Conservation (phyloP, 2,888 invertebrate species). For the Cheilosia impressa region DNA sequence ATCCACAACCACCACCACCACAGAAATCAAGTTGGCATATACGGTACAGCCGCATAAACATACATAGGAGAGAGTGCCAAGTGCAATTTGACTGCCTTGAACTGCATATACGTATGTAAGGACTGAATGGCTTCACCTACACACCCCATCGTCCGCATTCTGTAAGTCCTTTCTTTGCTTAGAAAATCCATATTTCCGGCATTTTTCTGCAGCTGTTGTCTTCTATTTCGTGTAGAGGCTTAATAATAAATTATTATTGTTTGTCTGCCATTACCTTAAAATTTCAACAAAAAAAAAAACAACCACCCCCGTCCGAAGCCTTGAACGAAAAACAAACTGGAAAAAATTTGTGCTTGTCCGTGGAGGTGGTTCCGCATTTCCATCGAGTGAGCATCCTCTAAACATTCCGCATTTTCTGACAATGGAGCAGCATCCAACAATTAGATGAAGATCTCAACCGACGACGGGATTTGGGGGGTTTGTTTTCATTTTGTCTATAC, state of each 20-base stretch:
- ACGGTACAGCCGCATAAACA: conserved; percentile 17
- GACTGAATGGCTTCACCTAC: conserved; percentile 6
- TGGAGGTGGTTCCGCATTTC: conserved; percentile 1
- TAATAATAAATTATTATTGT: conserved; percentile 47
- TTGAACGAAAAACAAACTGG: conserved; percentile 46
- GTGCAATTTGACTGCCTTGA: conserved; percentile 44
- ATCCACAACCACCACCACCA: background rate
- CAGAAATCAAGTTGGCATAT: conserved; percentile 24
- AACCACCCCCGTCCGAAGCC: background rate
- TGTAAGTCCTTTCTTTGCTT: background rate
- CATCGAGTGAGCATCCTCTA: conserved; percentile 26
- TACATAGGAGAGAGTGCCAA: conserved; percentile 20
- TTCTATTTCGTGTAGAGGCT: conserved; percentile 6
- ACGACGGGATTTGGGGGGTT: conserved; percentile 2
- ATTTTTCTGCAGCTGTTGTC: background rate
- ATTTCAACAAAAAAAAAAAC: background rate
- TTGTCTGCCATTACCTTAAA: conserved; percentile 57
- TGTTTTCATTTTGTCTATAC: conserved; percentile 14
- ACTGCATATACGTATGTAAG: conserved; percentile 12
- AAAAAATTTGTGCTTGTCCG: conserved; percentile 17
- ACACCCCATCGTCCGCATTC: background rate
- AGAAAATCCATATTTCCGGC: conserved; percentile 12
- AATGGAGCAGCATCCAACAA: conserved; percentile 55
- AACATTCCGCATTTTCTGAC: conserved; percentile 36
- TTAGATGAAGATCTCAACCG: conserved; percentile 56